Base-by-base conservation (phyloP, 2,888 invertebrate genomes). In the Sialis fuliginosa region DNA sequence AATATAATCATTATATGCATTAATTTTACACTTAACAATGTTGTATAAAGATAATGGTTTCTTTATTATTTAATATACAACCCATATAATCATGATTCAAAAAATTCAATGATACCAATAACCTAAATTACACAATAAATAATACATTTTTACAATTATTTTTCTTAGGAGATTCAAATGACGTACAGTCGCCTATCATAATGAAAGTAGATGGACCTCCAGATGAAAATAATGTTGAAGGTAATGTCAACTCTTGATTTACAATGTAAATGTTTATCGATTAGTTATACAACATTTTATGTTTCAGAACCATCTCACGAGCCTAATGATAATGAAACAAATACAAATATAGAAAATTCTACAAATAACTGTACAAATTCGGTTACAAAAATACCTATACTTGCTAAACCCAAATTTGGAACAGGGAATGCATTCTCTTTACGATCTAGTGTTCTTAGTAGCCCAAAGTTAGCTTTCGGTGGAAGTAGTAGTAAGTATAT, bases 131-230 rank as follows among this genome's bases (percentile, higher is more conserved):
- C 22, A 22, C 22, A 22, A 4, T 22, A 22, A 22, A 22, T 22
- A 22, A 22, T 22, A 22, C 22, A 22, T 22, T 22, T 22, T 8
- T 44, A 31, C 35, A 9, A 33, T 12, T 47, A 30, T 33, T 10
- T 46, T 33, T 50, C 48, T 48, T 39, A 50, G 50, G 49, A 52
- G 46, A 48, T 53, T 39, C 32, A 39, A 48, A 55, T 48, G 52
- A 52, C 48, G 53, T 58, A 40, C 58, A 58, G 48, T 55, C 60
- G 41, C 53, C 58, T 41, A 60, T 61, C 48, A 61, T 60, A 50
- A 63, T 62, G 60, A 61, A 61, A 57, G 60, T 61, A 43, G 63
- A 63, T 51, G 60, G 54, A 40, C 56, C 61, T 44, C 49, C 53
- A 34, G 62, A 62, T 49, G 57, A 60, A 40, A 51, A 53, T 6